phyloP scores from a whole-genome alignment of 2,888 invertebrate genomes.

The Ditula angustiorana region DNA sequence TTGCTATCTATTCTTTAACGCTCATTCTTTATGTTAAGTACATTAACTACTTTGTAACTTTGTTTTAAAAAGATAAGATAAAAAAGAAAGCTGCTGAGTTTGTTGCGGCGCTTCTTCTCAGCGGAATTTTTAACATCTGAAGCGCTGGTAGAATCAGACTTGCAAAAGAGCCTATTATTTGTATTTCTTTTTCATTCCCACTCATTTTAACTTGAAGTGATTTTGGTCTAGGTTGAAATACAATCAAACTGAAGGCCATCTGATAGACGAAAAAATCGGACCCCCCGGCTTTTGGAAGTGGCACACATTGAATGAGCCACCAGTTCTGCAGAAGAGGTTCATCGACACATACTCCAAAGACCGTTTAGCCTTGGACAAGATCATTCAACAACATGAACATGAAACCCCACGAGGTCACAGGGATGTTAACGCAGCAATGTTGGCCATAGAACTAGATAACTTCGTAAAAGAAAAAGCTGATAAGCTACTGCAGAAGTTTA shows the following conservation, averaged over 20 bases:
- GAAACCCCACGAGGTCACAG: neutral
- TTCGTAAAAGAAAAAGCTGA: constrained; percentile 52
- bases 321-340: constrained; percentile 53
- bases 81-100: no score
- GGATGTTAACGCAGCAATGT: constrained; percentile 46
- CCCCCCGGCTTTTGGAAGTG: constrained; percentile 63
- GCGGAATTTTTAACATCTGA: no score
- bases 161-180: neutral
- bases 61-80: no score
- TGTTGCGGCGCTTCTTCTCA: no score
- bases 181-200: neutral
- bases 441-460: constrained; percentile 59
- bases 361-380: constrained; percentile 2
- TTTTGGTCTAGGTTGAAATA: constrained; percentile 66
- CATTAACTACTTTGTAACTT: no score
- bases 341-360: constrained; percentile 46
- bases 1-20: no score
- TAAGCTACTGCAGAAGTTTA: constrained; percentile 53
- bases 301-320: constrained; percentile 67
- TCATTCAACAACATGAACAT: neutral
- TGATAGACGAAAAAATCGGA: constrained; percentile 58
- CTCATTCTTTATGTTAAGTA: no score
- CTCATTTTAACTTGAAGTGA: neutral
- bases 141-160: neutral
- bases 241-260: constrained; percentile 63